phyloP scores from a whole-genome alignment of 2,113 vertebrate species.

The Gymnorhina tibicen region DNA sequence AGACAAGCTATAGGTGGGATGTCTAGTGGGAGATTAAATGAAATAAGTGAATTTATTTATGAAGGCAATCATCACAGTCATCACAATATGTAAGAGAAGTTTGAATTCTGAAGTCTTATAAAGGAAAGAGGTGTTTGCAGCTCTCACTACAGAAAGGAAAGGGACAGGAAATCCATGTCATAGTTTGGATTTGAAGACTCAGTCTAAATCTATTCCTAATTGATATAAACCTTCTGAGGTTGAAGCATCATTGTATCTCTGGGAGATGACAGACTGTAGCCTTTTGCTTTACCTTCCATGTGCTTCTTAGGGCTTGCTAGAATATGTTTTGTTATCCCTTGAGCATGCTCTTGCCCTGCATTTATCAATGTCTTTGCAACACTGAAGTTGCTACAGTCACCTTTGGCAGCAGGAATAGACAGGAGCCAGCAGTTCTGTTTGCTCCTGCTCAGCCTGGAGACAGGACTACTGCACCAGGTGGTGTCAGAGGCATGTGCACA shows the following conservation, averaged over 20 bases:
- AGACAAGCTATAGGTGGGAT: not conserved
- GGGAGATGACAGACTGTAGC: not conserved
- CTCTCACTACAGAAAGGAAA: not conserved
- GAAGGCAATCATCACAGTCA: not conserved
- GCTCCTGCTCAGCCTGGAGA: not conserved
- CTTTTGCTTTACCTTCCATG: not conserved
- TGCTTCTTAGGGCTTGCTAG: not conserved
- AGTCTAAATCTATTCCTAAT: not conserved
- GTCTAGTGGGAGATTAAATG: not conserved
- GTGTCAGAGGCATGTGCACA: not conserved
- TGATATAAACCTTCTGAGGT: not conserved
- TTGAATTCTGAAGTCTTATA: not conserved
- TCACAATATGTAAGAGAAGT: not conserved
- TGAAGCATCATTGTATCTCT: not conserved
- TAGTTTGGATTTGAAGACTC: not conserved
- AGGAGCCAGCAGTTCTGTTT: not conserved
- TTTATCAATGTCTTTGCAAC: not conserved
- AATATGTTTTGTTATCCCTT: not conserved
- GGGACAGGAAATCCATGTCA: not conserved
- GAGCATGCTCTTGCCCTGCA: not conserved
- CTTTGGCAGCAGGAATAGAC: not conserved
- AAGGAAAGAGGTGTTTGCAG: not conserved
- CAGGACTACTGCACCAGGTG: accelerated
- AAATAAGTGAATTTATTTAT: not conserved
- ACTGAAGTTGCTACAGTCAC: not conserved